Evolutionary conservation across 1,140 invertebrate genomes (phyloP).

Genomic region (Wiebesia pumilae): DNA sequence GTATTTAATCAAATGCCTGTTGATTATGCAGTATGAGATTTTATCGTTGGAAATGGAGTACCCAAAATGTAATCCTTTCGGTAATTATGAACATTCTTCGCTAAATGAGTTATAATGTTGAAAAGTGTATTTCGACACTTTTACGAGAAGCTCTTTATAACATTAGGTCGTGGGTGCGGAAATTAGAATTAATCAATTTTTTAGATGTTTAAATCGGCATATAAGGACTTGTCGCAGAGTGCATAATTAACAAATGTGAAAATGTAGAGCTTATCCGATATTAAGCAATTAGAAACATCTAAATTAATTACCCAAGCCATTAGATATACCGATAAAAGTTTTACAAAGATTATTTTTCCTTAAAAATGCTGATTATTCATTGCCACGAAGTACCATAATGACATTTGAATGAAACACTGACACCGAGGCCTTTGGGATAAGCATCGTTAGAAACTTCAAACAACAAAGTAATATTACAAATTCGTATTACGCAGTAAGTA

Average conservation of each 20-base stretch:
- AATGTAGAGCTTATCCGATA: neutral
- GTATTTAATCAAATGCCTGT: slow-evolving; percentile 41
- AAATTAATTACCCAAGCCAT: neutral
- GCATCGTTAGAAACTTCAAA: too few relatives aligned
- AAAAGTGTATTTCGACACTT: neutral
- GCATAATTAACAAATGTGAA: neutral
- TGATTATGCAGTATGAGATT: slow-evolving; percentile 38
- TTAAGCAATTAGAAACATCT: neutral
- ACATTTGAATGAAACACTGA: neutral
- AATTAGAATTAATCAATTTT: neutral
- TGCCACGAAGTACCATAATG: too few relatives aligned
- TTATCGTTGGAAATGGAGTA: neutral
- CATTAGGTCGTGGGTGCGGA: neutral
- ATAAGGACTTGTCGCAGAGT: neutral
- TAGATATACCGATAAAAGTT: neutral
- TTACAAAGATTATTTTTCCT: neutral
- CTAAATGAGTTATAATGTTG: neutral
- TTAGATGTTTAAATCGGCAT: too few relatives aligned
- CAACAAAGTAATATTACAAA: too few relatives aligned
- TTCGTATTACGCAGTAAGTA: too few relatives aligned
- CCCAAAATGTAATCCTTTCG: neutral
- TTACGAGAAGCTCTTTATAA: slow-evolving; percentile 2
- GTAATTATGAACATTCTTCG: neutral
- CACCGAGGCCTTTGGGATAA: neutral
- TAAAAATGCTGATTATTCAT: too few relatives aligned